These are phyloP conservation scores for Drosophila meridiana DNA, from an alignment of 2,888 invertebrate species.

Conservation along the genomic window DNA sequence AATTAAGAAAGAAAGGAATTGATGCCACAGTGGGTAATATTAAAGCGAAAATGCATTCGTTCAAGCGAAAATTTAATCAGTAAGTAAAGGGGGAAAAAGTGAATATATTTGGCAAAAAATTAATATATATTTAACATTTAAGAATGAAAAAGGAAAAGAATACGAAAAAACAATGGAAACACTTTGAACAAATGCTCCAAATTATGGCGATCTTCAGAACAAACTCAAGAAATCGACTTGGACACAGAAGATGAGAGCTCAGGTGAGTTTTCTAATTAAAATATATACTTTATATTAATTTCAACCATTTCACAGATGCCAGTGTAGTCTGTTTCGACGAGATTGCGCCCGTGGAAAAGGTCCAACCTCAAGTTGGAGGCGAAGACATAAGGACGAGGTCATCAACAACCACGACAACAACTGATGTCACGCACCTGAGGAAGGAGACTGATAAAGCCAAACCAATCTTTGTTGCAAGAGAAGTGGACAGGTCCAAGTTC, in stretches of 20 bases:
- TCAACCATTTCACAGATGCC: conserved; percentile 3
- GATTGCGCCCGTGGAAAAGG: neutral
- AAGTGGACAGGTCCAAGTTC: neutral
- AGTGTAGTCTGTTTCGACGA: conserved; percentile 20
- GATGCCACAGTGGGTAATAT: conserved; percentile 8
- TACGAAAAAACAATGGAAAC: conserved; percentile 2
- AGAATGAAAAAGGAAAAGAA: neutral
- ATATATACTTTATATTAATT: neutral
- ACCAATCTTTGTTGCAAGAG: no score
- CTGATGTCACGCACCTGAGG: neutral
- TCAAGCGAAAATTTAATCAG: conserved; percentile 37
- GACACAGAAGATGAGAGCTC: neutral
- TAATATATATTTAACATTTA: neutral
- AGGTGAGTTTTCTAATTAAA: conserved; percentile 28
- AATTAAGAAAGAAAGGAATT: conserved; percentile 33
- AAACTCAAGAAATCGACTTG: neutral
- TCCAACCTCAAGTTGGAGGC: neutral
- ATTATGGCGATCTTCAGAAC: conserved; percentile 18
- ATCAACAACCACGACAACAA: neutral
- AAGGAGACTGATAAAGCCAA: neutral
- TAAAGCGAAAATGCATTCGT: conserved; percentile 37
- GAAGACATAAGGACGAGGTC: neutral
- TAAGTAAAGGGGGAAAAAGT: conserved; percentile 1
- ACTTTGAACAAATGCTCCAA: conserved; percentile 14
- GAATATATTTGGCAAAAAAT: neutral